These are phyloP conservation scores for Willisornis vidua DNA, from an alignment of 2,113 vertebrate genomes.

Conservation along the genomic window DNA sequence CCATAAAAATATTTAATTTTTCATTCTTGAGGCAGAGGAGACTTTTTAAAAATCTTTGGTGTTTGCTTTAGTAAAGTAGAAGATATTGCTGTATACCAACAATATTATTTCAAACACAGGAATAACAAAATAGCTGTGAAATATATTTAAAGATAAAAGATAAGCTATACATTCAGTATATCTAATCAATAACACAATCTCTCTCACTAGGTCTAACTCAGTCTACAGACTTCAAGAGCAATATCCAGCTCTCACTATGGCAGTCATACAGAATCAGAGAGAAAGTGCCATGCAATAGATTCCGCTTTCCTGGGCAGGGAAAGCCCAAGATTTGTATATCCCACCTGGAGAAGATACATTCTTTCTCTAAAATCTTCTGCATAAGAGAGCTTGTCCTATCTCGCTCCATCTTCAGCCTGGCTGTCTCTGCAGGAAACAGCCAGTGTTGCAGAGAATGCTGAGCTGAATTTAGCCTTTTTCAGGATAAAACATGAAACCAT, in stretches of 20 bases:
- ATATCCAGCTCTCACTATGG: neutral
- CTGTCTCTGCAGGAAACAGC: neutral
- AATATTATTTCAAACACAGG: slow-evolving; percentile 3
- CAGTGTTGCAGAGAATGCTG: neutral
- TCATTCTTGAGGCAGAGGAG: slow-evolving; percentile 27
- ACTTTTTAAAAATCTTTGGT: neutral
- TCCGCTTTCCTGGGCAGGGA: neutral
- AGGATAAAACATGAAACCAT: neutral
- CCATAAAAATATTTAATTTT: slow-evolving; percentile 22
- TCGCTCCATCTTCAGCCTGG: neutral
- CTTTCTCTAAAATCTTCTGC: neutral
- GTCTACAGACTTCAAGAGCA: neutral
- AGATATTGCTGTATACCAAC: slow-evolving; percentile 21
- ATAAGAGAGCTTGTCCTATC: neutral
- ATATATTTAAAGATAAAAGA: slow-evolving; percentile 42
- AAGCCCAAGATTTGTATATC: neutral
- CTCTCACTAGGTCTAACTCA: neutral
- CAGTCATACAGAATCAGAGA: neutral
- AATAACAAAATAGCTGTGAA: slow-evolving; percentile 27
- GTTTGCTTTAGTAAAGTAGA: neutral
- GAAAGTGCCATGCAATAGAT: neutral
- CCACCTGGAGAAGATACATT: neutral
- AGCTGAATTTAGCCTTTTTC: neutral
- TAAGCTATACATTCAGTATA: slow-evolving; percentile 2
- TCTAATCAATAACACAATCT: neutral